phyloP scores from a whole-genome alignment of 2,888 invertebrate species.

The Metopia argyrocephala region DNA sequence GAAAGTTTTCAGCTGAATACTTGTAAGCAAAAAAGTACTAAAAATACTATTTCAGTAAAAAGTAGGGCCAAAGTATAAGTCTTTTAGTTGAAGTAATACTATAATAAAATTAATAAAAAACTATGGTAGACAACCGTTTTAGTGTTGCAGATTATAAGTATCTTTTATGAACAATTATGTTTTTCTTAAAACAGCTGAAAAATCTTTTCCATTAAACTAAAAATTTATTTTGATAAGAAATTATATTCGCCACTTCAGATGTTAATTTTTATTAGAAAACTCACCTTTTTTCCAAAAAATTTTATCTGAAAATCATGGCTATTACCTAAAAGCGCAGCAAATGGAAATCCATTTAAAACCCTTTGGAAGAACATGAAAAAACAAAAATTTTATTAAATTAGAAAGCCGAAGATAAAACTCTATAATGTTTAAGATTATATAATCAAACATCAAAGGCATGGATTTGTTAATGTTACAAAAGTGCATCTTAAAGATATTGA shows the following conservation, averaged over 20 bases:
- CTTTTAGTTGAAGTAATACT: no score
- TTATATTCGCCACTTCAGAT: slow-evolving; percentile 2
- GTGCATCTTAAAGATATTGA: slow-evolving; percentile 43
- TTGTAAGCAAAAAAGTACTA: no score
- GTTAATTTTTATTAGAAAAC: background rate
- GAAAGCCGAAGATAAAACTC: slow-evolving; percentile 40
- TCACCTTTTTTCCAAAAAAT: slow-evolving; percentile 16
- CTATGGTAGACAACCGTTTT: no score
- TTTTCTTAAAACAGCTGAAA: slow-evolving; percentile 10
- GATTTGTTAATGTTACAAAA: slow-evolving; percentile 30
- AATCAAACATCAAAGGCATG: slow-evolving; percentile 55
- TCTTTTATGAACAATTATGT: no score
- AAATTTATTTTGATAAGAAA: background rate
- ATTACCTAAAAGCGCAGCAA: background rate
- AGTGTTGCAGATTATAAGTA: no score
- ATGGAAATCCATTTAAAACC: slow-evolving; percentile 40
- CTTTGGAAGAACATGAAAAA: slow-evolving; percentile 20
- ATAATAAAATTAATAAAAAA: no score
- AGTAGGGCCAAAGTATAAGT: no score
- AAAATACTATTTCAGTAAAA: no score
- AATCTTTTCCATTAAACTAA: background rate
- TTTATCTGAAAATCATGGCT: slow-evolving; percentile 32
- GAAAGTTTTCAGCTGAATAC: no score
- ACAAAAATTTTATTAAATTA: background rate
- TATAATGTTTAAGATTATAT: slow-evolving; percentile 52